Evolutionary conservation across 23 tunicate genomes (phyloP), one percentile per base, ranked within the genome.

Genomic region (Pegea sp.): DNA sequence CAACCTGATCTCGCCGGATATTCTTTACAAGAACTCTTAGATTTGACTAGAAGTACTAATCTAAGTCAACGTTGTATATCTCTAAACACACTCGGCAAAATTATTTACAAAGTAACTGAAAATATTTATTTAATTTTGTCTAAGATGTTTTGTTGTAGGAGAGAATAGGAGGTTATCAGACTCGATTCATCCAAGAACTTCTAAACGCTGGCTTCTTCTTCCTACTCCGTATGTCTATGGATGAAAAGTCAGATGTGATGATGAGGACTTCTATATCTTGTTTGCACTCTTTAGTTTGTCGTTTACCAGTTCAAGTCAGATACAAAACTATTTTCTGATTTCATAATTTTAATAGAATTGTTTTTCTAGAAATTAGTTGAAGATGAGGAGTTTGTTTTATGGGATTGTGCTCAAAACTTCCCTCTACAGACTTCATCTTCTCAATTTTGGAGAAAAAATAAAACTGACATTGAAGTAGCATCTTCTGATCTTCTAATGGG

Each of bases 1-100:
- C 75, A 84, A 58, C 75, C 81, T 16, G 61, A 58, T 50, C 31
- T 62, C 43, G 75, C 72, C 23, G 95, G 95, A 18, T 84, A 74
- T 49, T 73, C 61, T 19, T 34, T 84, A 44, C 71, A 84, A 27
- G 95, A 84, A 49, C 52, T 84, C 4, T 33, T 84, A 24, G 38
- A 31, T 16, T 48, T 84, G 26, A 25, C 76, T 2, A 56, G 95
- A 42, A 76, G 87, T 25, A 49, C 64, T 7, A 58, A 73, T 53
- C 28, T 50, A 27, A 71, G 68, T 33, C 95, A 84, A 52, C 58
- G 81, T 31, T 71, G 69, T 26, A 30, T 80, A 31, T 65, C 93
- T 29, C 6, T 80, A 2, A 80, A 54, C 33, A 20, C 66, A 1
- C 33, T 80, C 4, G 74, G 62, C 4, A 80, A 61, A 44, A 66